These are phyloP conservation scores for Magallana ariakensis DNA, from an alignment of 1,140 invertebrate species.

Conservation along the genomic window DNA sequence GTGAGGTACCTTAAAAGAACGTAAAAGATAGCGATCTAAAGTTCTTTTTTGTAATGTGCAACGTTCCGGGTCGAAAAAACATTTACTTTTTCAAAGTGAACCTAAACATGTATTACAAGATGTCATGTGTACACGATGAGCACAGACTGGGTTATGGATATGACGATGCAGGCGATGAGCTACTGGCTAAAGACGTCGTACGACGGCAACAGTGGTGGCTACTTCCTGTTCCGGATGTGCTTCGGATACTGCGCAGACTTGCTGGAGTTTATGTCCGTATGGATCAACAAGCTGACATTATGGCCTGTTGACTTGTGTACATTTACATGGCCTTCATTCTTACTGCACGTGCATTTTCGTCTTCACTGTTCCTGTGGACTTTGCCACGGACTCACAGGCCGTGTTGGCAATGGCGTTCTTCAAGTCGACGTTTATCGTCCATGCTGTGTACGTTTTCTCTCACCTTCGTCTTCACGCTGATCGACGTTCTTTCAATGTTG, in stretches of 20 bases:
- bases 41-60: too few species aligned
- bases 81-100: too few species aligned
- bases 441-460: background rate
- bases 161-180: constrained; percentile 16
- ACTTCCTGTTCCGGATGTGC: background rate
- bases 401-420: background rate
- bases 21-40: too few species aligned
- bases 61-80: too few species aligned
- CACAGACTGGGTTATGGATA: background rate
- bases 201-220: background rate
- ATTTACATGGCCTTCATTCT: background rate
- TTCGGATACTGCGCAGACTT: background rate
- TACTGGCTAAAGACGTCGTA: background rate
- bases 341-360: background rate
- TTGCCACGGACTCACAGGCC: background rate
- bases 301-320: constrained; percentile 8
- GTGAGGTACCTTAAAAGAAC: too few species aligned
- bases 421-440: background rate
- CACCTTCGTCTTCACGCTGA: background rate
- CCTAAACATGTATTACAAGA: too few species aligned
- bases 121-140: too few species aligned
- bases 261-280: background rate
- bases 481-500: background rate
- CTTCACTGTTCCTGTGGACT: background rate
- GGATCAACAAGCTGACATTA: background rate